Conservation (phyloP, 2,113 vertebrate genomes). For the Cnemophilus loriae region DNA sequence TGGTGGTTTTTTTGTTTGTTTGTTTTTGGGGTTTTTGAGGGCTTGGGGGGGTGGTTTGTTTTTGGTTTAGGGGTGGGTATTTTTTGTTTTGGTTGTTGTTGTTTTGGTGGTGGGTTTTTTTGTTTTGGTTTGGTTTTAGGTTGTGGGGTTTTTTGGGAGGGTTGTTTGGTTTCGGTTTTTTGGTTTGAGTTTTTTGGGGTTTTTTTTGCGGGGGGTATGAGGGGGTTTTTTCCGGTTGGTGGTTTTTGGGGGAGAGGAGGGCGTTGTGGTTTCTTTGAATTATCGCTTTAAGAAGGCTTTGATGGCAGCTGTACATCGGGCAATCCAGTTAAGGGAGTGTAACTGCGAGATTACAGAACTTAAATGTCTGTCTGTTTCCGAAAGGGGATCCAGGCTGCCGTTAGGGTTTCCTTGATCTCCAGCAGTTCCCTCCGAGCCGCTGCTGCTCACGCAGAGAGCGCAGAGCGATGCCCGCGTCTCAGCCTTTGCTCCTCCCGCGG, state of each 20-base stretch:
- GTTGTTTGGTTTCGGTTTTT: neutral
- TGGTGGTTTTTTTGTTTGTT: neutral
- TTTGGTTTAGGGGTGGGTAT: neutral
- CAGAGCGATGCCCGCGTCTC: fast-evolving
- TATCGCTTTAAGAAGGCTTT: neutral
- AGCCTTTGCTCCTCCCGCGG: neutral
- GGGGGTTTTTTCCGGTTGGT: neutral
- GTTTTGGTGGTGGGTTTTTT: neutral
- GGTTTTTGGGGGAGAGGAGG: fast-evolving
- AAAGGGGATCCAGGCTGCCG: neutral
- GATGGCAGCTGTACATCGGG: neutral
- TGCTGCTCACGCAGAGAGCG: fast-evolving
- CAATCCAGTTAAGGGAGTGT: neutral
- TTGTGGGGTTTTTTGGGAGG: no score
- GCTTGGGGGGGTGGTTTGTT: neutral
- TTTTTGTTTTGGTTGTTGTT: neutral
- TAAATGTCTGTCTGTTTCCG: neutral
- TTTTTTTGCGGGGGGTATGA: neutral
- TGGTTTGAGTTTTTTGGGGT: neutral
- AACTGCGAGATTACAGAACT: neutral
- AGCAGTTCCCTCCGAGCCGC: neutral
- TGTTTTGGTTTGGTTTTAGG: neutral
- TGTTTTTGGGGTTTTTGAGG: neutral
- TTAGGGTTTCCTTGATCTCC: no score
- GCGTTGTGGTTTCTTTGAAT: neutral